A percentile compares a stretch with the other conserved stretches of the same genome.
phyloP scores from a whole-genome alignment of 1,140 invertebrate species.

The Anoplolepis gracilipes region DNA sequence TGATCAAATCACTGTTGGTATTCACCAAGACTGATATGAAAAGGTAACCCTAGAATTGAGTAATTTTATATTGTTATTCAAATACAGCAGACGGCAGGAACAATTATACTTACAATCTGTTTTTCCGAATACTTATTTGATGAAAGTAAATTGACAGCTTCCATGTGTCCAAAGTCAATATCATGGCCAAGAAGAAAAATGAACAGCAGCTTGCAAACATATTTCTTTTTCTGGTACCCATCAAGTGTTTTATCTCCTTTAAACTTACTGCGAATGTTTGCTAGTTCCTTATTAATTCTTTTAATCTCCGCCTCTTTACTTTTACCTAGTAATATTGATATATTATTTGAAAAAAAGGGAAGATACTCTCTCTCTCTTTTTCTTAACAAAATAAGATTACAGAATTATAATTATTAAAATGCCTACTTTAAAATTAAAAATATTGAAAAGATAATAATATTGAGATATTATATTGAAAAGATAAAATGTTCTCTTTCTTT shows the following conservation, averaged over 20 bases:
- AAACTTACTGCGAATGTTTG: slow-evolving; percentile 99
- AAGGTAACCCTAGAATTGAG: slow-evolving; percentile 94
- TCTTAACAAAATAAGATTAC: neutral
- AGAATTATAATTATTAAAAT: neutral
- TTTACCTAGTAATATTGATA: slow-evolving; percentile 90
- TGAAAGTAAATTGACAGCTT: slow-evolving; percentile 99
- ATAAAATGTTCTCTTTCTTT: neutral
- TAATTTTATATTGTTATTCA: neutral
- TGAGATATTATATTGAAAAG: neutral
- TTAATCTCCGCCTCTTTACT: slow-evolving; percentile 99
- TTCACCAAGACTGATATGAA: slow-evolving; percentile 99
- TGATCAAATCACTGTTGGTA: slow-evolving; percentile 99
- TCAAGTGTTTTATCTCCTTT: slow-evolving; percentile 99
- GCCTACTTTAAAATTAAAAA: neutral
- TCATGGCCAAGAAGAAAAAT: slow-evolving; percentile 99
- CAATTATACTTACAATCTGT: slow-evolving; percentile 95
- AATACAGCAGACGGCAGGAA: neutral
- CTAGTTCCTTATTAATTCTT: slow-evolving; percentile 99
- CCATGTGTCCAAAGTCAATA: slow-evolving; percentile 99
- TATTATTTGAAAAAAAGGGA: slow-evolving; percentile 1
- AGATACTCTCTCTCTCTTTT: neutral
- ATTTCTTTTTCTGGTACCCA: slow-evolving; percentile 99
- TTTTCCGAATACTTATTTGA: slow-evolving; percentile 99
- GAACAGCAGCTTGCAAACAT: slow-evolving; percentile 99
- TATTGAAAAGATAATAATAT: too few species aligned